Evolutionary conservation across 2,113 vertebrate genomes (phyloP).

Genomic region (Thomomys bottae): DNA sequence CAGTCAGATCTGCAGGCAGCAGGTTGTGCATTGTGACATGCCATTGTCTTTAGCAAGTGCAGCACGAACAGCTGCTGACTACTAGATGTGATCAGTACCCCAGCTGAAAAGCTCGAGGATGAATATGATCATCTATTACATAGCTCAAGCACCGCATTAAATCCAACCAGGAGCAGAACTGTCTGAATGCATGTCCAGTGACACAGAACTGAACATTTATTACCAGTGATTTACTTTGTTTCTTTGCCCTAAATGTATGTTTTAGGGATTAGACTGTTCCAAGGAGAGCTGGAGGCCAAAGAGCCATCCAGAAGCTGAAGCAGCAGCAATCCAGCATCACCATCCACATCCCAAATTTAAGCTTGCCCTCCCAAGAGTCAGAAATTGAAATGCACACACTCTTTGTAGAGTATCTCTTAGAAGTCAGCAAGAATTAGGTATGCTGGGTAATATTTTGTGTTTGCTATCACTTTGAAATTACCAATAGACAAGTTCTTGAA

Average conservation of each 20-base stretch:
- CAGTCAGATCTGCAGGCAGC: not conserved
- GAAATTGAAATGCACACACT: not conserved
- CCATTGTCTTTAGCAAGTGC: not conserved
- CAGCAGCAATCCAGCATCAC: not conserved
- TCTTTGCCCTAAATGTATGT: not conserved
- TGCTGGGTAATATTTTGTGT: not conserved
- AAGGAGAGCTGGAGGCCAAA: not conserved
- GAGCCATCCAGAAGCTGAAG: not conserved
- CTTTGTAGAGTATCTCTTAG: not conserved
- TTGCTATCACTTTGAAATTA: not conserved
- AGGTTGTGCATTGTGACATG: not conserved
- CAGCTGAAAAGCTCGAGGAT: not conserved
- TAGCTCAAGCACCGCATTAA: not conserved
- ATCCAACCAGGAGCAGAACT: not conserved
- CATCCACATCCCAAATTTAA: not conserved
- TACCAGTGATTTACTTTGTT: not conserved
- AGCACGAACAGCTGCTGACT: not conserved
- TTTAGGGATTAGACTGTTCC: not conserved
- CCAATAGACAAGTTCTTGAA: not conserved
- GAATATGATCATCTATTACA: no score
- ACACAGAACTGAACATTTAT: not conserved
- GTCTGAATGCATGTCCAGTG: not conserved
- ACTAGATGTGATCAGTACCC: not conserved
- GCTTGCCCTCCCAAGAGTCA: not conserved
- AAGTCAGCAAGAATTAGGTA: not conserved